Conservation (phyloP, 2,888 invertebrate species). For the Troilus luridus region DNA sequence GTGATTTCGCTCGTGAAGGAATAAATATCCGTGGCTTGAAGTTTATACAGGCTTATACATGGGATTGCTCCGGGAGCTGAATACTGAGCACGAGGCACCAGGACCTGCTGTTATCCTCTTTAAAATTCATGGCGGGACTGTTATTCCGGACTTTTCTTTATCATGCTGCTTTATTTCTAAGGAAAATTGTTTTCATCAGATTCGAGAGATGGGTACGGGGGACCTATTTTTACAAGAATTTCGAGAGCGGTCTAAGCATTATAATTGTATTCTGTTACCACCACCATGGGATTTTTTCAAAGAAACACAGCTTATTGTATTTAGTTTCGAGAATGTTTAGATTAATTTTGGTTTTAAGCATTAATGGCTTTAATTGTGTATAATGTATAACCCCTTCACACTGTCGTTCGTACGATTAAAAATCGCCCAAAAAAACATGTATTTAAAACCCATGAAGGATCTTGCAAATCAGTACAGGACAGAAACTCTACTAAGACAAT, state of each 20-base stretch:
- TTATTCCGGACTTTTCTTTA: constrained; percentile 26
- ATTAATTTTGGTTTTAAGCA: too few relatives aligned
- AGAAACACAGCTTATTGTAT: too few relatives aligned
- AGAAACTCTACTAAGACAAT: too few relatives aligned
- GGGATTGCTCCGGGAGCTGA: not conserved
- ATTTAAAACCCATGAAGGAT: too few relatives aligned
- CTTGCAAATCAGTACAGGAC: too few relatives aligned
- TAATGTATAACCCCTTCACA: too few relatives aligned
- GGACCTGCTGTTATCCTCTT: not conserved
- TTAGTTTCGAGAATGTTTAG: too few relatives aligned
- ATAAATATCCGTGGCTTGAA: not conserved
- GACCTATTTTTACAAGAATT: constrained; percentile 1
- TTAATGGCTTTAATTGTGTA: too few relatives aligned
- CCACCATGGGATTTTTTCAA: not conserved
- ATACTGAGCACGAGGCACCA: not conserved
- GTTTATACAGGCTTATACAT: constrained; percentile 24
- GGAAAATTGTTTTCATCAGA: constrained; percentile 31
- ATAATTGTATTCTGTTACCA: not conserved
- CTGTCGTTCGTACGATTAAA: too few relatives aligned
- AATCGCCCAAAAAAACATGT: too few relatives aligned
- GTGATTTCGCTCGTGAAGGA: not conserved
- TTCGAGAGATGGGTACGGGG: not conserved
- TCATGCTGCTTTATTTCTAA: constrained; percentile 4
- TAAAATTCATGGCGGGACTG: constrained; percentile 6
- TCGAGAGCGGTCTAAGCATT: not conserved